Evolutionary conservation across 2,888 invertebrate species (phyloP), one percentile per base, ranked within the genome.

Genomic region (Brachyopa scutellaris): DNA sequence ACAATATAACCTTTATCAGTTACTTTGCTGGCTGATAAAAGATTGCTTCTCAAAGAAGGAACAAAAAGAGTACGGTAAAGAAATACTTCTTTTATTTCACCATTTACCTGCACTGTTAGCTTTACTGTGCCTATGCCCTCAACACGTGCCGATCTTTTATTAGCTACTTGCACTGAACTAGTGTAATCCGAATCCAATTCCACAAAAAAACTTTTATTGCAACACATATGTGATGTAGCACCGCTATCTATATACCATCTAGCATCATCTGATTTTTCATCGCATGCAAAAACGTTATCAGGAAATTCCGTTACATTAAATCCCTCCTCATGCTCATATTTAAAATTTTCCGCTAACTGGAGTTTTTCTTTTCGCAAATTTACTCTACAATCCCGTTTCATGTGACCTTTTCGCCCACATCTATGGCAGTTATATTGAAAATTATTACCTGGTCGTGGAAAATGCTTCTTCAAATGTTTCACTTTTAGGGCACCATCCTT

Each of bases 191-290:
- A 1, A 9, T 45, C 2, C 21, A 45, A 9, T 1, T 9, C 21
- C 6, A 45, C 21, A n/a, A 45, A 19, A 45, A 29, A 31, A 13
- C 9, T n/a, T 11, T 7, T 9, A 1, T 9, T 4, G 45, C 45
- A 29, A 17, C 29, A 29, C 45, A 45, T 62, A 21, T n/a, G n/a
- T n/a, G n/a, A n/a, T n/a, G n/a, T n/a, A n/a, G n/a, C n/a, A n/a
- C n/a, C n/a, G n/a, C n/a, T 45, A 45, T 62, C 47, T 23, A 62
- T 7, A n/a, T 15, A 62, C 47, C 45, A 33, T 2, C 6, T 45
- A 4, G 9, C 8, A 40, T 8, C 0, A 4, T 13, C 17, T 5
- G 15, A 40, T 7, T 15, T 40, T 1, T 1, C 15, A 40, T 40
- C 8, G 26, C 26, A 5, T 5, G 4, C 6, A 8, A 26, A 8